These are phyloP conservation scores for Prochilodus magdalenae DNA, from an alignment of 2,113 vertebrate genomes.

Conservation along the genomic window DNA sequence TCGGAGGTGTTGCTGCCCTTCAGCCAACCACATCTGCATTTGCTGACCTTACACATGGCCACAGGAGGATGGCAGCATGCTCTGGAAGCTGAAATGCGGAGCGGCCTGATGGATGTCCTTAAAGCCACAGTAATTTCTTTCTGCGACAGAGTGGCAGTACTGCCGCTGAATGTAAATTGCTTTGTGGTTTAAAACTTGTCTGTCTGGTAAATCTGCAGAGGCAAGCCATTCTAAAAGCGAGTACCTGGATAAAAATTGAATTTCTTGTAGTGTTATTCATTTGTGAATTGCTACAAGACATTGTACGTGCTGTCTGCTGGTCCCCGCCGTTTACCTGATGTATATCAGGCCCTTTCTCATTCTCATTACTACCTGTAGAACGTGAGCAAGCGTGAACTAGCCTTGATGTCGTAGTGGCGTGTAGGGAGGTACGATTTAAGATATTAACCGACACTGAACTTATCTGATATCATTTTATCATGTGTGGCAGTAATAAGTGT, in stretches of 20 bases:
- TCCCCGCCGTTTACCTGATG: too few relatives aligned
- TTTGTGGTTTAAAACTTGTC: neutral
- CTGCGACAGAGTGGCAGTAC: neutral
- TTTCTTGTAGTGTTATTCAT: neutral
- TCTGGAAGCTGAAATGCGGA: neutral
- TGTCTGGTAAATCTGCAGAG: constrained; percentile 5
- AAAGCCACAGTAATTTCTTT: neutral
- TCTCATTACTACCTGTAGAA: too few relatives aligned
- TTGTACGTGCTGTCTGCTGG: neutral
- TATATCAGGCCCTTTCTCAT: too few relatives aligned
- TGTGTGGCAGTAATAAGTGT: neutral
- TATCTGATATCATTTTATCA: neutral
- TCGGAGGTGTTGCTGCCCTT: neutral
- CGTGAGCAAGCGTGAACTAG: too few relatives aligned
- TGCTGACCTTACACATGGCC: neutral
- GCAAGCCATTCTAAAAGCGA: neutral
- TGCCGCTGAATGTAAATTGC: neutral
- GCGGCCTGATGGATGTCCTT: neutral
- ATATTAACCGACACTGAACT: neutral
- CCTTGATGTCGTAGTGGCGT: neutral
- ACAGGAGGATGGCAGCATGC: neutral
- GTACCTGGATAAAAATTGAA: neutral
- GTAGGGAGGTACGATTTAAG: neutral
- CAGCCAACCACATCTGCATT: constrained; percentile 2
- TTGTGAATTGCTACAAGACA: neutral